Conservation (phyloP, 2,113 vertebrate species). For the Mirza zaza region DNA sequence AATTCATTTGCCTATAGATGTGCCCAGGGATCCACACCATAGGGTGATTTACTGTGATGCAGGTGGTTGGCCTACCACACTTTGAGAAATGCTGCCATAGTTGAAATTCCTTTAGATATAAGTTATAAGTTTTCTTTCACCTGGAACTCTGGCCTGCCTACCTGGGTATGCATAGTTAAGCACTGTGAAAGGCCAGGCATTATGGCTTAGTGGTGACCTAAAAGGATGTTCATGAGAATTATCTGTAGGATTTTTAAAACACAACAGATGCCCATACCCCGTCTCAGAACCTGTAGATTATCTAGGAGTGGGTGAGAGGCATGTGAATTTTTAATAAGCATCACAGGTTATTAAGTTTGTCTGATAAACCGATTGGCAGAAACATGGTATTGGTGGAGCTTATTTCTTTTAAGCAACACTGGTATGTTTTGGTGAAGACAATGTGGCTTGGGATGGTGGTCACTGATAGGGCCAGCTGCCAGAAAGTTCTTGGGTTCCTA, state of each 20-base stretch:
- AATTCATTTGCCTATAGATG: not conserved
- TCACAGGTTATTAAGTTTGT: not conserved
- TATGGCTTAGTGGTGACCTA: not conserved
- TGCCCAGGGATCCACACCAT: not conserved
- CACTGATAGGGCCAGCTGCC: not conserved
- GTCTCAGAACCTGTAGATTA: not conserved
- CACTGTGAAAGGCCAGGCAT: not conserved
- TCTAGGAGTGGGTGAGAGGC: not conserved
- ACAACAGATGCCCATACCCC: not conserved
- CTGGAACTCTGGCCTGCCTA: not conserved
- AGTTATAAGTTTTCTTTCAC: constrained; percentile 4
- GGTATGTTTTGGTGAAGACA: not conserved
- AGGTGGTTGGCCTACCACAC: not conserved
- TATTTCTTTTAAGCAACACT: not conserved
- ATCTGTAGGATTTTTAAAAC: not conserved
- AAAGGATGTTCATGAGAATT: not conserved
- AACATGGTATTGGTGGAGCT: not conserved
- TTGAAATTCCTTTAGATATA: not conserved
- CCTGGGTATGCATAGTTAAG: not conserved
- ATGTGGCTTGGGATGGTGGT: not conserved
- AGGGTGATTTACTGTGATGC: not conserved
- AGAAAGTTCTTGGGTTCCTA: not conserved
- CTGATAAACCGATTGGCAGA: not conserved
- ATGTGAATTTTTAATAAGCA: not conserved
- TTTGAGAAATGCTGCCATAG: not conserved